These are phyloP conservation scores for Aphrocallistes beatrix DNA, from an alignment of 37 sponge, comb jelly and placozoan species.

Conservation along the genomic window DNA sequence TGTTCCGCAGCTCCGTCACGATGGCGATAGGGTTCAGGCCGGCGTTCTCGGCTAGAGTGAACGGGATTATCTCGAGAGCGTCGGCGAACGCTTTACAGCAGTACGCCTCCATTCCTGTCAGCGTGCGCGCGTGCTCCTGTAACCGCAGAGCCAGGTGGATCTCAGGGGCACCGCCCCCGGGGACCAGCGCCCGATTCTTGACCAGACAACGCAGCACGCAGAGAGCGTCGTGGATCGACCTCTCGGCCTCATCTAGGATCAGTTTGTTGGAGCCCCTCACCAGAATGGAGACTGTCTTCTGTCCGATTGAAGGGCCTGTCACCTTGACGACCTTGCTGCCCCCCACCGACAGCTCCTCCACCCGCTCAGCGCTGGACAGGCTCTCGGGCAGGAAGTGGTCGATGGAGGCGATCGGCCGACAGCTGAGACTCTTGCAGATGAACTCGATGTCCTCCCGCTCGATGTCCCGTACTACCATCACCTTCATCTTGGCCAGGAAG, in stretches of 20 bases:
- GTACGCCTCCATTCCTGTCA: slow-evolving; percentile 90
- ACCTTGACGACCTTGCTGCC: slow-evolving; percentile 84
- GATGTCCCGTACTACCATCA: slow-evolving; percentile 82
- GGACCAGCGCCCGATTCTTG: slow-evolving; percentile 86
- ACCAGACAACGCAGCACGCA: slow-evolving; percentile 96
- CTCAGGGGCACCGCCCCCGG: slow-evolving; percentile 98
- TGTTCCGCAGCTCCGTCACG: slow-evolving; percentile 90
- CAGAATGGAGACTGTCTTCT: slow-evolving; percentile 62
- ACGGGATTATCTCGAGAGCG: slow-evolving; percentile 90
- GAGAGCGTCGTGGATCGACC: slow-evolving; percentile 96
- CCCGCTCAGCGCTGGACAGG: slow-evolving; percentile 77
- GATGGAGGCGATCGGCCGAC: slow-evolving; percentile 86
- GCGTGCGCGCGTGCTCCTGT: slow-evolving; percentile 69
- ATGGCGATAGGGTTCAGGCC: slow-evolving; percentile 87
- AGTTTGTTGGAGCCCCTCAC: slow-evolving; percentile 95
- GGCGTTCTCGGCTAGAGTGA: slow-evolving; percentile 96
- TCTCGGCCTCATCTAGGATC: slow-evolving; percentile 91
- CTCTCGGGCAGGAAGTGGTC: slow-evolving; percentile 94
- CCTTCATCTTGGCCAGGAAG: slow-evolving; percentile 94
- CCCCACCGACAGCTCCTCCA: slow-evolving; percentile 82
- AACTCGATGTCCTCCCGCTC: slow-evolving; percentile 98
- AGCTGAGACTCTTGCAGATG: slow-evolving; percentile 81
- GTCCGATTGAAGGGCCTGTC: background rate
- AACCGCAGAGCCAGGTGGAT: slow-evolving; percentile 75
- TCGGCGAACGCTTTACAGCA: slow-evolving; percentile 91